Evolutionary conservation across 2,888 invertebrate genomes (phyloP).

Genomic region (Heliconius hortense): DNA sequence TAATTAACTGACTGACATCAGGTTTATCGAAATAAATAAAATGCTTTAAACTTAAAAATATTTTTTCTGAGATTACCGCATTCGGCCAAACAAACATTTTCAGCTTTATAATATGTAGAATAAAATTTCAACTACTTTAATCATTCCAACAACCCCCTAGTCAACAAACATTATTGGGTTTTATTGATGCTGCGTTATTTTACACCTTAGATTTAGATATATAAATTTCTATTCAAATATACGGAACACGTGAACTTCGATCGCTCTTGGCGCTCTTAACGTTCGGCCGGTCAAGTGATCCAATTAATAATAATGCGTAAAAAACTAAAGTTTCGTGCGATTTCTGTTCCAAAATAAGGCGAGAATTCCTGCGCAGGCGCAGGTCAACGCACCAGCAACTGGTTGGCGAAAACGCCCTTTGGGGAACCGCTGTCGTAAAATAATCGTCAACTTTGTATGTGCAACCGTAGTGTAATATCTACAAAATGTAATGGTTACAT

Average conservation of each 20-base stretch:
- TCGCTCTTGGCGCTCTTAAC: conserved; percentile 58
- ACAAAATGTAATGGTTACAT: conserved; percentile 22
- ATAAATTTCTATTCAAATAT: neutral
- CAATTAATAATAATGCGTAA: conserved; percentile 77
- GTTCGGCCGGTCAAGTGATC: conserved; percentile 69
- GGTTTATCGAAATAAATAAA: too few species aligned
- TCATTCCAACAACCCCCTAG: neutral
- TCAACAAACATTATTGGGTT: neutral
- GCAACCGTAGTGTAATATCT: conserved; percentile 28
- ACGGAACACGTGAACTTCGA: conserved; percentile 15
- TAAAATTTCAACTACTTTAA: neutral
- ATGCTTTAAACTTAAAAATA: too few species aligned
- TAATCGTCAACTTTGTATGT: conserved; percentile 36
- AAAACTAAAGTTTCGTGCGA: conserved; percentile 77
- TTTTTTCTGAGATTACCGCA: too few species aligned
- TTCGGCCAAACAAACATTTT: too few species aligned
- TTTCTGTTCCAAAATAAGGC: conserved; percentile 73
- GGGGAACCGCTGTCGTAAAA: conserved; percentile 42
- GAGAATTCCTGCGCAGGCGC: conserved; percentile 66
- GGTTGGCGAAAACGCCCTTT: conserved; percentile 75
- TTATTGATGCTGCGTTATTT: neutral
- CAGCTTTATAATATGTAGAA: too few species aligned
- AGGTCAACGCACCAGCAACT: conserved; percentile 64
- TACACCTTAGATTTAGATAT: neutral
- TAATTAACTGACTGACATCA: too few species aligned